Evolutionary conservation across 2,888 invertebrate species (phyloP).

Genomic region (Candidula unifasciata): DNA sequence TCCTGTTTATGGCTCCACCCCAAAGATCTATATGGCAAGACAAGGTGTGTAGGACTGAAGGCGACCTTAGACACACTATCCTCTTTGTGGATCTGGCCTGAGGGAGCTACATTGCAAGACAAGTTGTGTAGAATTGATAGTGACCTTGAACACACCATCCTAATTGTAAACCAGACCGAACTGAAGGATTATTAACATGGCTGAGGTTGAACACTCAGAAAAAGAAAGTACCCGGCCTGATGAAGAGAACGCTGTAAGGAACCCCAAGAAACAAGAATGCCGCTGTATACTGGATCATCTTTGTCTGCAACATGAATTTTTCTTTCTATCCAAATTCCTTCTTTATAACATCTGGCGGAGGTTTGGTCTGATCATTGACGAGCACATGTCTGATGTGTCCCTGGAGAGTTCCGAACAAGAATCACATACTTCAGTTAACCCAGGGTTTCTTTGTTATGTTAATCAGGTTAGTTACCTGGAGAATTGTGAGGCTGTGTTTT

Average conservation of each 20-base stretch:
- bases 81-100: no score
- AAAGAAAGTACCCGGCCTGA: no score
- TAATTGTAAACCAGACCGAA: no score
- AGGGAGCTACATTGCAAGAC: no score
- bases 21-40: no score
- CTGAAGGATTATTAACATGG: no score
- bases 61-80: no score
- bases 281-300: slow-evolving; percentile 5
- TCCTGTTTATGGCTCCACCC: no score
- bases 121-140: no score
- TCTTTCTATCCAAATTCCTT: background rate
- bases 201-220: no score
- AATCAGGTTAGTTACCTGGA: background rate
- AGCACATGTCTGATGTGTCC: background rate
- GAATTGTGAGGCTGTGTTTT: background rate
- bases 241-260: background rate
- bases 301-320: background rate
- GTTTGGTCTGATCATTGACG: slow-evolving; percentile 21
- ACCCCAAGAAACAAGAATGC: background rate
- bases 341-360: slow-evolving; percentile 16
- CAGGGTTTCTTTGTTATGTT: background rate
- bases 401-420: background rate
- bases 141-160: no score
- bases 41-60: no score
- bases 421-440: background rate